Evolutionary conservation across 2,888 invertebrate species (phyloP), one percentile per base, ranked within the genome.

Genomic region (Hydrotaea diabolus): DNA sequence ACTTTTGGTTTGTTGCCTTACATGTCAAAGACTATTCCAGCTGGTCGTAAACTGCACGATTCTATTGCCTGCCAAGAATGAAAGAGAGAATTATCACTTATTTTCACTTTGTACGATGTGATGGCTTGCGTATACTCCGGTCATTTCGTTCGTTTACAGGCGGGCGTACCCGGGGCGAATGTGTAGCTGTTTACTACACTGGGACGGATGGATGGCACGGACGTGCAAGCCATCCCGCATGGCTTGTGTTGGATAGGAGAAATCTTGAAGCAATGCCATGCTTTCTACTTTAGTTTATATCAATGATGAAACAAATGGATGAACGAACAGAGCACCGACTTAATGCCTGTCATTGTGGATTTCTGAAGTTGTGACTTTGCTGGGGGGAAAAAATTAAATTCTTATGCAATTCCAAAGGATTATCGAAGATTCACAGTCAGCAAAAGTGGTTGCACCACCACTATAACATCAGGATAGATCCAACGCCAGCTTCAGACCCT

Each of bases 181-280:
- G 49, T n/a, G 49, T 49, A 8, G 3, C 39, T 8, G n/a, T 49
- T 39, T 39, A 39, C 49, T n/a, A 49, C 7, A 49, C 13, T 49
- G 1, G 49, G n/a, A 49, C 15, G n/a, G 13, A n/a, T 49, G 49
- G 31, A 77, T n/a, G n/a, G n/a, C n/a, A n/a, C n/a, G n/a, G n/a
- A 66, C 87, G 83, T 88, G 86, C 86, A 82, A 88, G 86, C 86
- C 80, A 82, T 88, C 87, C 86, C 80, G 84, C 53, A 49, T 64
- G 77, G 17, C 26, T 49, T 66, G 19, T 79, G 73, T 78, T 81
- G 73, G 55, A 66, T 46, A 19, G 62, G 31, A 26, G 59, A 74
- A 46, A 69, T 49, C 69, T 73, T 43, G 77, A 77, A 69, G 62
- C 46, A 77, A 64, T 77, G 57, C 23, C 15, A 55, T 36, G 57